Conservation (phyloP, 2,797 vertebrate species). For the Anas bernieri region DNA sequence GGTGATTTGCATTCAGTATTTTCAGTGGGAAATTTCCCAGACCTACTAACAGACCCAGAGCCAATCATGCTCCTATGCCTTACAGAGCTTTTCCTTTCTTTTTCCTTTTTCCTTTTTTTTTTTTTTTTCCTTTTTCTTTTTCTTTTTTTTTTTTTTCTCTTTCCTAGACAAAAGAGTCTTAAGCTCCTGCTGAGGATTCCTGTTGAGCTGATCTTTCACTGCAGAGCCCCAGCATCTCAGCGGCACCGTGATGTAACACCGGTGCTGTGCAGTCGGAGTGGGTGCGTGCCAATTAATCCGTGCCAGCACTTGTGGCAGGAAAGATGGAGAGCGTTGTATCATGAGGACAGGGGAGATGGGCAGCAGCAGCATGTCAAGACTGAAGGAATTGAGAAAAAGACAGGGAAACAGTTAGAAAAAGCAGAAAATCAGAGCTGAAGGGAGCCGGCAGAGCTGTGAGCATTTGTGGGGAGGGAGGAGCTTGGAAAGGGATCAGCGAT, state of each 20-base stretch:
- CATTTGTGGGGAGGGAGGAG: not conserved
- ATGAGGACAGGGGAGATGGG: rapidly evolving
- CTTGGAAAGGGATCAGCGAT: not conserved
- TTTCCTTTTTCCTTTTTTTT: too few species aligned
- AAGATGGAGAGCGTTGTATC: not conserved
- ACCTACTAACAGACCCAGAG: not conserved
- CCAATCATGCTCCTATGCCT: not conserved
- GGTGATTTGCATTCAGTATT: not conserved
- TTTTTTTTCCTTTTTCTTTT: too few species aligned
- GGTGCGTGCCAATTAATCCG: rapidly evolving
- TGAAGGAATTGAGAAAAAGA: not conserved
- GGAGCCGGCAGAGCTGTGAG: not conserved
- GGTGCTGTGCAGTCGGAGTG: rapidly evolving
- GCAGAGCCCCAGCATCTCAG: not conserved
- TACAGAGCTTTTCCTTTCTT: not conserved
- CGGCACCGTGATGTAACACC: not conserved
- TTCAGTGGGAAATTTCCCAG: not conserved
- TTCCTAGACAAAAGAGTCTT: not conserved
- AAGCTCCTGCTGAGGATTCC: not conserved
- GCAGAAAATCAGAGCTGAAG: not conserved
- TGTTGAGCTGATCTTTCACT: rapidly evolving
- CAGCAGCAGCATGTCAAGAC: not conserved
- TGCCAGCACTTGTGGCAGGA: rapidly evolving
- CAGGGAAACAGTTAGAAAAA: not conserved
- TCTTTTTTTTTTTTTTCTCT: too few species aligned